Conservation (phyloP, 2,888 invertebrate genomes). For the Macroteleia sp. region DNA sequence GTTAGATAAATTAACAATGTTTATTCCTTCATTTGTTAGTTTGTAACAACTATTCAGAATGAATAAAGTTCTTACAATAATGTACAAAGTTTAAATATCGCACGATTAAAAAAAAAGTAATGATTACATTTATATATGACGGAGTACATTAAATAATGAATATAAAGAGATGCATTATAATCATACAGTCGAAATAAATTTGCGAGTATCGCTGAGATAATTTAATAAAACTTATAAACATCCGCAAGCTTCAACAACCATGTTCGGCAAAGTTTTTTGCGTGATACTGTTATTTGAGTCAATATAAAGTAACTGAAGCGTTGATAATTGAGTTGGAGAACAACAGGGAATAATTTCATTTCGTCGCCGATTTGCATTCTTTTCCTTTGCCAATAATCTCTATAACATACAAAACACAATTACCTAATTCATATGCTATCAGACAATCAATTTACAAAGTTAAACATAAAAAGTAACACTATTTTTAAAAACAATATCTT, state of each 20-base stretch:
- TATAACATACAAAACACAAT: slow-evolving; percentile 82
- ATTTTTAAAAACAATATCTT: too few relatives aligned
- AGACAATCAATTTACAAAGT: not conserved
- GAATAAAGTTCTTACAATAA: not conserved
- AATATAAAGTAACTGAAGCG: slow-evolving; percentile 91
- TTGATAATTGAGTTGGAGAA: slow-evolving; percentile 92
- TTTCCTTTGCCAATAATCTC: slow-evolving; percentile 88
- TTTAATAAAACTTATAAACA: slow-evolving; percentile 87
- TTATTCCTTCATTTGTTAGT: too few relatives aligned
- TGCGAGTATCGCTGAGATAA: not conserved
- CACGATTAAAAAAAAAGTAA: slow-evolving; percentile 2
- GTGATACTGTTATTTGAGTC: slow-evolving; percentile 91
- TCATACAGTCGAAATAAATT: slow-evolving; percentile 12
- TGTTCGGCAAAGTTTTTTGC: slow-evolving; percentile 92
- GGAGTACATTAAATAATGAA: slow-evolving; percentile 39
- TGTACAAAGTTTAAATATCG: not conserved
- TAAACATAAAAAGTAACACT: too few relatives aligned
- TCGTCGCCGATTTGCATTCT: slow-evolving; percentile 82
- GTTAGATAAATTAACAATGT: too few relatives aligned
- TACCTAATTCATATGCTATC: slow-evolving; percentile 11
- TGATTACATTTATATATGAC: slow-evolving; percentile 2
- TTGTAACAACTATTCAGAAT: too few relatives aligned
- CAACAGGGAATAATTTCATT: slow-evolving; percentile 92
- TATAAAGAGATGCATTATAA: slow-evolving; percentile 20
- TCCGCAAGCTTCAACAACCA: slow-evolving; percentile 96